Evolutionary conservation across 2,797 vertebrate genomes (phyloP).

Genomic region (Falco naumanni): DNA sequence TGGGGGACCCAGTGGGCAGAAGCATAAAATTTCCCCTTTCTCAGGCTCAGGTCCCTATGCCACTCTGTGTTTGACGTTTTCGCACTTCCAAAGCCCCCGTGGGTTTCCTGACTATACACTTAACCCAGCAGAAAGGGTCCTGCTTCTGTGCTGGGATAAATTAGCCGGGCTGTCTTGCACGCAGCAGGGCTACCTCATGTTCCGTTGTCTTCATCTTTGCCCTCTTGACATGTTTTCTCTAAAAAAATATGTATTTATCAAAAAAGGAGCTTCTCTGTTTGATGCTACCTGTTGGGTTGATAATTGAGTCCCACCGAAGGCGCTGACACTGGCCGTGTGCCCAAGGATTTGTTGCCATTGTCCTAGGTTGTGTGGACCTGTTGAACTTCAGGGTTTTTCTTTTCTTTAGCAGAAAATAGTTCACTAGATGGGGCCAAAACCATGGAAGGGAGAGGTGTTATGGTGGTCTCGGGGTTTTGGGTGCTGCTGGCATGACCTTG

Average conservation of each 20-base stretch:
- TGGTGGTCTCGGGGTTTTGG: neutral
- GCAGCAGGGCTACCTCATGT: fast-evolving
- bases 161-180: neutral
- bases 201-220: neutral
- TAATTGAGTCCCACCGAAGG: neutral
- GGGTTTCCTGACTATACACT: neutral
- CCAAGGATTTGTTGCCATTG: fast-evolving
- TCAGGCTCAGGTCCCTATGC: neutral
- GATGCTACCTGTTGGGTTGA: neutral
- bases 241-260: neutral
- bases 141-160: neutral
- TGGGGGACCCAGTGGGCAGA: neutral
- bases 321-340: fast-evolving
- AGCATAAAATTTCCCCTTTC: neutral
- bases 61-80: neutral
- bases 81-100: neutral
- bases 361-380: fast-evolving
- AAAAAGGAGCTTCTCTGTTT: neutral
- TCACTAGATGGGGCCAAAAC: neutral
- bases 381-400: neutral
- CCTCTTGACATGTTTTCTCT: neutral
- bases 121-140: neutral
- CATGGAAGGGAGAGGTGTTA: neutral
- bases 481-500: neutral
- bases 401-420: neutral